A percentile compares a stretch with the other conserved stretches of the same genome.
Conservation (phyloP, 2,113 vertebrate genomes). For the Phalacrocorax pelagicus region DNA sequence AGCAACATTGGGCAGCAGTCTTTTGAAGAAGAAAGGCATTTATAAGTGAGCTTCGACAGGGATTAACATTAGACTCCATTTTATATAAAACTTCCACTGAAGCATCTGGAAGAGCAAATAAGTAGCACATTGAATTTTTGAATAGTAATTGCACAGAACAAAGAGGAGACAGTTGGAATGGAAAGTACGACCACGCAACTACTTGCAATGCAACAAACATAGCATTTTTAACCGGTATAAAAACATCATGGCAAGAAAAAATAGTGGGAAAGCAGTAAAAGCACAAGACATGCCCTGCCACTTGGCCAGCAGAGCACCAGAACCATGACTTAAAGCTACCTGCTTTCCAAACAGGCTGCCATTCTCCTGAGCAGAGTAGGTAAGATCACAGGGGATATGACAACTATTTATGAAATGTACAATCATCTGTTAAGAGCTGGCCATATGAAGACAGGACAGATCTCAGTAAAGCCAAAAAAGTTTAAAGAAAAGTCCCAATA, state of each 20-base stretch:
- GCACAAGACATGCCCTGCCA: not conserved
- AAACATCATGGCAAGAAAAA: not conserved
- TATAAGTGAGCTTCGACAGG: not conserved
- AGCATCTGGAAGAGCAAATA: not conserved
- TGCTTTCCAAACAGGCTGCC: not conserved
- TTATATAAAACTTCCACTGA: not conserved
- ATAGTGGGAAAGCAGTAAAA: not conserved
- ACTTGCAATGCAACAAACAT: not conserved
- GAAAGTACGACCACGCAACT: not conserved
- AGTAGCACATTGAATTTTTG: not conserved
- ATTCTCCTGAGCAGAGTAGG: not conserved
- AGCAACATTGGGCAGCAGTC: accelerated
- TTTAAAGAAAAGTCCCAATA: not conserved
- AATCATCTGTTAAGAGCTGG: not conserved
- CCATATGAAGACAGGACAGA: not conserved
- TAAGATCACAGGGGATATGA: not conserved
- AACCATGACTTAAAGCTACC: not conserved
- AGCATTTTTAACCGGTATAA: not conserved
- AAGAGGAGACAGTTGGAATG: not conserved
- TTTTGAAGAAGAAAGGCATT: not conserved
- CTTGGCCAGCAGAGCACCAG: not conserved
- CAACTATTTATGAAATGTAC: not conserved
- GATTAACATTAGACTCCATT: not conserved
- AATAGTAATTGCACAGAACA: not conserved
- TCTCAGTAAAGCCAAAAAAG: not conserved